Base-by-base conservation (phyloP, 2,888 invertebrate species). In the Torymus tubicola region DNA sequence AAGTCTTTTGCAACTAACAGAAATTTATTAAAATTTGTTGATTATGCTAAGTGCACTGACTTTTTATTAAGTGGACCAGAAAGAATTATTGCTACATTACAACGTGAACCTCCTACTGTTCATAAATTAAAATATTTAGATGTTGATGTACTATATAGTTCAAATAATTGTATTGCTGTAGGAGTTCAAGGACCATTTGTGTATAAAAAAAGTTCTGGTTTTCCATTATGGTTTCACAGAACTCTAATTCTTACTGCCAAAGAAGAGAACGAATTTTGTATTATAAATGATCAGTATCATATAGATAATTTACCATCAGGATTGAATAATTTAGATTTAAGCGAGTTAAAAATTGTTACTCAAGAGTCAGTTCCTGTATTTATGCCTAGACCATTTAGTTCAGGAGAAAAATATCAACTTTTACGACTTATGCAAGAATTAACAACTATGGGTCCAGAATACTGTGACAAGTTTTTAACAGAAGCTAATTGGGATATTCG, bases 31-130 rank as follows among this genome's bases (percentile, higher is more conserved):
- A 90, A 91, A 81, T 90, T 89, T 64, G 90, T 88, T 0, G 90
- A 91, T 65, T 91, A 90, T 63, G 90, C 90, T 0, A 90, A 90
- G 53, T 90, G 89, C 57, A 87, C 88, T 53, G 90, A 91, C 76
- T 89, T 86, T 74, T 75, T 91, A n/a, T 78, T 90, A 3, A 84
- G 83, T 2, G 90, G 90, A 2, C 88, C 90, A 10, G 90, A 90
- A 14, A 88, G 87, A 78, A 90, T 91, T 63, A 89, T 91, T 21
- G 84, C 86, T 0, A 84, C 85, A 0, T 77, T 91, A 0, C 85
- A 86, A 68, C 85, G 82, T 21, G 87, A 90, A 69, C 90, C 90
- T 14, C 84, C 87, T 0, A 90, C 90, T 0, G 76, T 83, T 69
- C 90, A 90, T 24, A 85, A 88, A 77, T 84, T 88, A 11, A 87